Conservation (phyloP, 2,113 vertebrate genomes). For the Paedocypris sp. region DNA sequence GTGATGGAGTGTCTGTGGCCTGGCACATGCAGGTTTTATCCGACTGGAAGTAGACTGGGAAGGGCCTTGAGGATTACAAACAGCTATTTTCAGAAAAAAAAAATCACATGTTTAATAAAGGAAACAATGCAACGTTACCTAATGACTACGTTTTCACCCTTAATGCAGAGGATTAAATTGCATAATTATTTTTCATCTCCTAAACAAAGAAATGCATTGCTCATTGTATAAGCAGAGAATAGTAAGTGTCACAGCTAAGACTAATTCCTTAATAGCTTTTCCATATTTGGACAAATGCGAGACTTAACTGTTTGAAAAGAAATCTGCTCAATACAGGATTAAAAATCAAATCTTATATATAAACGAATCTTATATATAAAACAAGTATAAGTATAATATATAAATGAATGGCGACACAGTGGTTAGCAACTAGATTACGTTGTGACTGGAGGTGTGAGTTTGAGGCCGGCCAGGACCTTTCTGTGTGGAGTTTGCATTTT, state of each 20-base stretch:
- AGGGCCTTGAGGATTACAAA: constrained; percentile 26
- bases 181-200: neutral
- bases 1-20: neutral
- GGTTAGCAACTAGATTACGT: too few species aligned
- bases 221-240: neutral
- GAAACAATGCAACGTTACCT: constrained; percentile 24
- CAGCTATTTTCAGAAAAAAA: constrained; percentile 6
- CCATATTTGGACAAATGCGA: neutral
- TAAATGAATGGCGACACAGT: too few species aligned
- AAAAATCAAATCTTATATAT: neutral
- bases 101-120: constrained; percentile 30
- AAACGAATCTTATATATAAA: too few species aligned
- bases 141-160: neutral
- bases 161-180: neutral
- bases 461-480: too few species aligned
- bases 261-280: neutral
- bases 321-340: too few species aligned
- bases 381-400: too few species aligned
- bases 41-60: neutral
- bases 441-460: too few species aligned
- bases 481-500: too few species aligned
- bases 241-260: neutral
- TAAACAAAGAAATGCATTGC: neutral
- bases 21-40: constrained; percentile 21
- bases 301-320: neutral